A percentile compares a stretch with the other conserved stretches of the same genome.
phyloP scores from a whole-genome alignment of 2,797 vertebrate species.

The Okamejei kenojei region DNA sequence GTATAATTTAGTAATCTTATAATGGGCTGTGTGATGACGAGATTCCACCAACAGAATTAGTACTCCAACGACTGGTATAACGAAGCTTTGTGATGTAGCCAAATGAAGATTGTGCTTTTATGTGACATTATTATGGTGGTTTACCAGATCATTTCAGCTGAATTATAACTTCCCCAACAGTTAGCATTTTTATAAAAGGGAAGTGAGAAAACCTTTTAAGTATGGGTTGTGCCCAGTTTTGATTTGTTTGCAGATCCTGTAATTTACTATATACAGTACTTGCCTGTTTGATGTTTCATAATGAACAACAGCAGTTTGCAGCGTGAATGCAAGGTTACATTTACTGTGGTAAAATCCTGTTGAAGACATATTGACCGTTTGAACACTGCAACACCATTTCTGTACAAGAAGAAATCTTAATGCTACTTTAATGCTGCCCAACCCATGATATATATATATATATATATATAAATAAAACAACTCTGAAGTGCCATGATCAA shows the following conservation, averaged over 20 bases:
- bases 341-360: neutral
- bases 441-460: neutral
- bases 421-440: neutral
- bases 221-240: neutral
- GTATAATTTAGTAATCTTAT: neutral
- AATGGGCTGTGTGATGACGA: neutral
- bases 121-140: neutral
- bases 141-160: neutral
- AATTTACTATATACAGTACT: neutral
- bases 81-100: neutral
- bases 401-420: neutral
- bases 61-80: neutral
- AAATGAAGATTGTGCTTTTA: neutral
- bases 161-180: slow-evolving; percentile 20
- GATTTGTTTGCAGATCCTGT: slow-evolving; percentile 19
- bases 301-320: neutral
- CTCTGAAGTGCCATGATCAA: neutral
- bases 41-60: neutral
- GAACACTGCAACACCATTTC: neutral
- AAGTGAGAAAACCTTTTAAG: slow-evolving; percentile 25
- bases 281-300: slow-evolving; percentile 5
- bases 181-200: slow-evolving; percentile 24
- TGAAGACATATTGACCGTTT: neutral
- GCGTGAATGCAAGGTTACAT: neutral
- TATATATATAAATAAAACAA: neutral